A percentile compares a stretch with the other conserved stretches of the same genome.
These are phyloP conservation scores for Drosophila heteroneura DNA, from an alignment of 2,888 invertebrate genomes.

Conservation along the genomic window DNA sequence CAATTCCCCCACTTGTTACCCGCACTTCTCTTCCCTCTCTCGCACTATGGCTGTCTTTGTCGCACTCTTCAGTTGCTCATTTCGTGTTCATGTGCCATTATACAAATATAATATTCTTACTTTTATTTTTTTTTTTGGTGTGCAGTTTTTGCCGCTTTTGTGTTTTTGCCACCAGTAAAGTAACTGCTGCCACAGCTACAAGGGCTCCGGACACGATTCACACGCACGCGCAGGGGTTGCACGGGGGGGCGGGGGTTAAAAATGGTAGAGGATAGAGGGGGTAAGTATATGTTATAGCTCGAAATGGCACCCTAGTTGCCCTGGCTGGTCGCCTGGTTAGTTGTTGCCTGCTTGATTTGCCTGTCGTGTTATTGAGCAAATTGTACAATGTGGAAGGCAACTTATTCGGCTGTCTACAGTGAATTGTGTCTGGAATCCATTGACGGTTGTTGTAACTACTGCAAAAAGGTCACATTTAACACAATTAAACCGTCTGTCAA, in stretches of 20 bases:
- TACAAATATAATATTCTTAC: slow-evolving; percentile 78
- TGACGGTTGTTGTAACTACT: slow-evolving; percentile 25
- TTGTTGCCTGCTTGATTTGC: slow-evolving; percentile 50
- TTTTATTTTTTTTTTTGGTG: slow-evolving; percentile 38
- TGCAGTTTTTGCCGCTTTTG: slow-evolving; percentile 68
- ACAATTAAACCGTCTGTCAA: slow-evolving; percentile 23
- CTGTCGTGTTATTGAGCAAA: slow-evolving; percentile 78
- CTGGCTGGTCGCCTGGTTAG: slow-evolving; percentile 36
- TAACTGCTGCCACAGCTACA: slow-evolving; percentile 62
- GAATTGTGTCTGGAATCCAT: slow-evolving; percentile 35
- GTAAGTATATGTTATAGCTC: slow-evolving; percentile 21
- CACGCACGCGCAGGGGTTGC: slow-evolving; percentile 77
- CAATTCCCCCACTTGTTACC: slow-evolving; percentile 17
- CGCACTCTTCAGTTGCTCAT: slow-evolving; percentile 62
- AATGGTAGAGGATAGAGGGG: neutral
- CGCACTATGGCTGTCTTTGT: slow-evolving; percentile 11
- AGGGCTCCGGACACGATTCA: slow-evolving; percentile 58
- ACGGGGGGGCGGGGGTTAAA: neutral
- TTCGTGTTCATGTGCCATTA: slow-evolving; percentile 79
- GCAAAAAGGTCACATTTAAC: slow-evolving; percentile 25
- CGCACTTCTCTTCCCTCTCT: neutral
- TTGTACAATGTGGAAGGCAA: slow-evolving; percentile 65
- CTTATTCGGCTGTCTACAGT: slow-evolving; percentile 43
- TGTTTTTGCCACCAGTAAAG: slow-evolving; percentile 71
- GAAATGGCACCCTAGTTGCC: slow-evolving; percentile 68